phyloP scores from a whole-genome alignment of 1,140 invertebrate genomes.

The Drosophila sturtevanti region DNA sequence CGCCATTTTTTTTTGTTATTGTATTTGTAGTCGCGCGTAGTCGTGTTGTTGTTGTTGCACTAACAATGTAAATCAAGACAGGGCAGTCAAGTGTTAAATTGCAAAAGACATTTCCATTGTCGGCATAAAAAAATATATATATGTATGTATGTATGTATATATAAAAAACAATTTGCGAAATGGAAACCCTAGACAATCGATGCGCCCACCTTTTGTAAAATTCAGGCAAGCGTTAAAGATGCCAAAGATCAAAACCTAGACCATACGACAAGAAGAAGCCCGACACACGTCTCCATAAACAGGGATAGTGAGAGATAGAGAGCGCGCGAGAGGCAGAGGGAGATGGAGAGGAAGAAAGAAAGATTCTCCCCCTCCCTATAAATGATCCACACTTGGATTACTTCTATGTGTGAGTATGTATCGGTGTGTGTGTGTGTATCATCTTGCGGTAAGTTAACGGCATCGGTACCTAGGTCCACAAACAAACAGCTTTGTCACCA shows the following conservation, averaged over 20 bases:
- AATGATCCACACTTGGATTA: conserved; percentile 38
- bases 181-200: conserved; percentile 50
- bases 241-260: background rate
- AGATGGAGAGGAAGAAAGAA: background rate
- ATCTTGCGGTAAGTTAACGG: conserved; percentile 65
- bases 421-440: conserved; percentile 19
- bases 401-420: background rate
- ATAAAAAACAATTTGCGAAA: conserved; percentile 43
- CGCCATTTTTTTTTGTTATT: conserved; percentile 31
- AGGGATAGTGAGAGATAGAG: background rate
- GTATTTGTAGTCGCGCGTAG: background rate
- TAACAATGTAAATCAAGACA: conserved; percentile 48
- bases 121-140: conserved; percentile 32
- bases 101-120: conserved; percentile 75
- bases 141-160: too few species aligned
- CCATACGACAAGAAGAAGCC: conserved; percentile 53
- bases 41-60: background rate
- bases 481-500: conserved; percentile 63
- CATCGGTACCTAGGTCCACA: conserved; percentile 13
- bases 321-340: background rate
- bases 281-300: conserved; percentile 46
- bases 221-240: conserved; percentile 67
- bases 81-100: conserved; percentile 77
- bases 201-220: conserved; percentile 30
- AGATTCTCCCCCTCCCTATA: background rate